phyloP scores from a whole-genome alignment of 2,113 vertebrate genomes.

The Ovis canadensis region DNA sequence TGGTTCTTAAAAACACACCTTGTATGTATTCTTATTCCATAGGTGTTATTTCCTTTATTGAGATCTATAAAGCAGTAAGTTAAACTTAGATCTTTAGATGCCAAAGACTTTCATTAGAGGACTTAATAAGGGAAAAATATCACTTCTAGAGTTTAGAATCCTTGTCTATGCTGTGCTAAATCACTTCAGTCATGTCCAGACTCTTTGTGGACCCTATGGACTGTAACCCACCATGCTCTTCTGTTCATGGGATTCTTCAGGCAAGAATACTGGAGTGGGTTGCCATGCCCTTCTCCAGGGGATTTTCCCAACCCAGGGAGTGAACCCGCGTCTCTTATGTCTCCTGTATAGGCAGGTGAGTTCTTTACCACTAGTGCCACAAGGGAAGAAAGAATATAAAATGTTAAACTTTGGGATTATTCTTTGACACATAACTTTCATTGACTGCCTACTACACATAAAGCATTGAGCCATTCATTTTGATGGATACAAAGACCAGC shows the following conservation, averaged over 20 bases:
- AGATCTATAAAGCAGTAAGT: not conserved
- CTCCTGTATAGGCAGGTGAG: not conserved
- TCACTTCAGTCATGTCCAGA: not conserved
- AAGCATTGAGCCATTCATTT: not conserved
- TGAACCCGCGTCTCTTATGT: fast-evolving
- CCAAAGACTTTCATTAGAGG: not conserved
- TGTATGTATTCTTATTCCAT: not conserved
- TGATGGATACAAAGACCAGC: not conserved
- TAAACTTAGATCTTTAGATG: not conserved
- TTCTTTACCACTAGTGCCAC: not conserved
- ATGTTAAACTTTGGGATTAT: not conserved
- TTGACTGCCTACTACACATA: not conserved
- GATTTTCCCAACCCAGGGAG: not conserved
- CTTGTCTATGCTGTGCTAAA: not conserved
- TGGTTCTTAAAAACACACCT: not conserved
- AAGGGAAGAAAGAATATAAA: not conserved
- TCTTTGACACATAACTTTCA: constrained; percentile 6
- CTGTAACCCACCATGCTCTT: not conserved
- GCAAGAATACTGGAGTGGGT: not conserved
- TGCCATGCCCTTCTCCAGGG: not conserved
- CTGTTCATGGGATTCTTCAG: not conserved
- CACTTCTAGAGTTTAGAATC: constrained; percentile 15
- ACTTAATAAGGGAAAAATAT: not conserved
- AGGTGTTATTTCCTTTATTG: not conserved
- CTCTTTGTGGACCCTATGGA: not conserved